Evolutionary conservation across 92 coral and sea anemone species (phyloP).

Genomic region (Paragorgia papillata): DNA sequence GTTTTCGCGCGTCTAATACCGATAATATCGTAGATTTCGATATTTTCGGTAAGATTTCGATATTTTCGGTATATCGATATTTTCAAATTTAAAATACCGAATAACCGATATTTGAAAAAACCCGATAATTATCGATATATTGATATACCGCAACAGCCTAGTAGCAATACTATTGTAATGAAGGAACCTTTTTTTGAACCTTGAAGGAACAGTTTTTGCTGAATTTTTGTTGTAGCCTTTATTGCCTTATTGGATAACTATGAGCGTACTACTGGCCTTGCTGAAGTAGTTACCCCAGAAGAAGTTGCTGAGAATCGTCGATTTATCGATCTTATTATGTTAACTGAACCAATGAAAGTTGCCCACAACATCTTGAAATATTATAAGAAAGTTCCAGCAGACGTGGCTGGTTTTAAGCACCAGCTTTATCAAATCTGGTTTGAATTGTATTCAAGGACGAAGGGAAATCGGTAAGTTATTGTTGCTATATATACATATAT

Average conservation of each 20-base stretch:
- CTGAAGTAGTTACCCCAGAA: slow-evolving; percentile 86
- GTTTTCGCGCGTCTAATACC: no score
- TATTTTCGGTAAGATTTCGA: no score
- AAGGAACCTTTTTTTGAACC: no score
- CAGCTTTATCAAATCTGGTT: slow-evolving; percentile 83
- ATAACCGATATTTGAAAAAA: no score
- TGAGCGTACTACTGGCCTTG: slow-evolving; percentile 77
- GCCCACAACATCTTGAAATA: slow-evolving; percentile 76
- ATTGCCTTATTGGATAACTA: slow-evolving; percentile 92
- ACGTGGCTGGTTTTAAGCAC: slow-evolving; percentile 67
- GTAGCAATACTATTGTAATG: no score
- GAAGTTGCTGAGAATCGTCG: slow-evolving; percentile 81
- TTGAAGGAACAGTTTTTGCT: no score
- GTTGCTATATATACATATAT: not conserved
- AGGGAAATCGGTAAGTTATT: slow-evolving; percentile 65
- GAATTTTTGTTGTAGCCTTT: slow-evolving; percentile 63
- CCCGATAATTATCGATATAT: no score
- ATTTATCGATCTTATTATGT: slow-evolving; percentile 84
- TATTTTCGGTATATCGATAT: no score
- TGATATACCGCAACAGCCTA: no score
- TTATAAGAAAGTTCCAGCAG: slow-evolving; percentile 62
- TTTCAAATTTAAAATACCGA: no score
- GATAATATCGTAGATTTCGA: no score
- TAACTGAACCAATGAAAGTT: slow-evolving; percentile 90
- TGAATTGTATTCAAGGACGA: slow-evolving; percentile 81